phyloP scores from a whole-genome alignment of 2,113 vertebrate genomes.

The Archocentrus centrarchus region DNA sequence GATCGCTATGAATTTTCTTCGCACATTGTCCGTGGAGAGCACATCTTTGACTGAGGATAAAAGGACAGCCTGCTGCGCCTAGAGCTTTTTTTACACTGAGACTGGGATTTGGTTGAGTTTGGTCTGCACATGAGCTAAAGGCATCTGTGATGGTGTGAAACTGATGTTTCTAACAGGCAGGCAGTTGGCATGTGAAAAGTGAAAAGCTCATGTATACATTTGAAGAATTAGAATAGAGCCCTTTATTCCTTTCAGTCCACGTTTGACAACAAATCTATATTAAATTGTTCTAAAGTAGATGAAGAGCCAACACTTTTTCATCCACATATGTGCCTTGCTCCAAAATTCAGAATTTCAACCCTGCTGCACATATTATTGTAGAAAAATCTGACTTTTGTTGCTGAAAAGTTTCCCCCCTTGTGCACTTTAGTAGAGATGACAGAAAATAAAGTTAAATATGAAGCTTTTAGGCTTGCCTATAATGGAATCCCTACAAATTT shows the following conservation, averaged over 20 bases:
- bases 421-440: slow-evolving; percentile 66
- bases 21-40: slow-evolving; percentile 96
- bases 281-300: slow-evolving; percentile 41
- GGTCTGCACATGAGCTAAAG: slow-evolving; percentile 67
- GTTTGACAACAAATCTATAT: slow-evolving; percentile 44
- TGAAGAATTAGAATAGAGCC: not conserved
- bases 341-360: slow-evolving; percentile 50
- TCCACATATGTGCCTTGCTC: slow-evolving; percentile 77
- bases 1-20: slow-evolving; percentile 99
- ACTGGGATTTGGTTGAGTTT: slow-evolving; percentile 70
- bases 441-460: slow-evolving; percentile 14
- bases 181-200: slow-evolving; percentile 13
- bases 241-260: slow-evolving; percentile 48
- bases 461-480: not conserved
- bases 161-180: slow-evolving; percentile 18
- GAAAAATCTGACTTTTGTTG: slow-evolving; percentile 40
- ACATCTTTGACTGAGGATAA: slow-evolving; percentile 86
- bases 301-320: slow-evolving; percentile 58
- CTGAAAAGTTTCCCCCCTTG: slow-evolving; percentile 22
- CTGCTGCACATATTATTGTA: slow-evolving; percentile 57
- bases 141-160: slow-evolving; percentile 17
- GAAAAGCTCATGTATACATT: slow-evolving; percentile 2
- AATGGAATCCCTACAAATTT: slow-evolving; percentile 11
- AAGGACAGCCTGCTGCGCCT: slow-evolving; percentile 25
- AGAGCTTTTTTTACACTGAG: slow-evolving; percentile 41